A percentile compares a stretch with the other conserved stretches of the same genome.
Conservation (phyloP, 2,797 vertebrate species). For the Spatula versicolor region DNA sequence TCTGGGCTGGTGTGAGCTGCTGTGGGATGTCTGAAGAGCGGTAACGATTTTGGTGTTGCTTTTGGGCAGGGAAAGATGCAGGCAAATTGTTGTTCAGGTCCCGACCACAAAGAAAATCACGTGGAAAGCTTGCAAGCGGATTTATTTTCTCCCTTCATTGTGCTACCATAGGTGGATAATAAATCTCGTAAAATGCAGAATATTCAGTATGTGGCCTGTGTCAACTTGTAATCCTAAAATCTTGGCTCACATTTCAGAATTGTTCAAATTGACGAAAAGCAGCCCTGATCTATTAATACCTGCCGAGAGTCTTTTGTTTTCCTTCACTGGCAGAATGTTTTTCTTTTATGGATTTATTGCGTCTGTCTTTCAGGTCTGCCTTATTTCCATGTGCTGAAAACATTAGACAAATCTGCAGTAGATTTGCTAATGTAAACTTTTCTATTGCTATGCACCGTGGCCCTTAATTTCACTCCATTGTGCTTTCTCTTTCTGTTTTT, state of each 20-base stretch:
- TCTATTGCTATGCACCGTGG: neutral
- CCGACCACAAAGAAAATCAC: neutral
- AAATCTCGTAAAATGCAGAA: neutral
- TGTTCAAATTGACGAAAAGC: constrained; percentile 10
- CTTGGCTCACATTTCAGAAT: neutral
- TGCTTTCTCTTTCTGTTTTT: neutral
- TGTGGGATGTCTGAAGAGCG: neutral
- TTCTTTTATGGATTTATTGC: constrained; percentile 27
- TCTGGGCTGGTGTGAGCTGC: neutral
- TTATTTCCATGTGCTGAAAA: constrained; percentile 30
- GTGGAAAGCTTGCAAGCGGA: neutral
- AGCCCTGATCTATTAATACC: neutral
- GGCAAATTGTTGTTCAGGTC: neutral
- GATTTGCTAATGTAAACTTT: constrained; percentile 55
- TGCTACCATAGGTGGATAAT: neutral
- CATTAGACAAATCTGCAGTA: constrained; percentile 14
- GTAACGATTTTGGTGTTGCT: neutral
- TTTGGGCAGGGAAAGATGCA: neutral
- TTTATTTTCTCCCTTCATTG: neutral
- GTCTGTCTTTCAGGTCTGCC: neutral
- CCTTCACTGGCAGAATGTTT: neutral
- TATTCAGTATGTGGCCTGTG: neutral
- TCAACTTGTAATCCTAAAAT: neutral
- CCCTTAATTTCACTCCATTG: constrained; percentile 23
- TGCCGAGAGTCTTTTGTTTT: constrained; percentile 17